These are phyloP conservation scores for Pangasius larnaudii DNA, from an alignment of 2,797 vertebrate species.

Conservation along the genomic window DNA sequence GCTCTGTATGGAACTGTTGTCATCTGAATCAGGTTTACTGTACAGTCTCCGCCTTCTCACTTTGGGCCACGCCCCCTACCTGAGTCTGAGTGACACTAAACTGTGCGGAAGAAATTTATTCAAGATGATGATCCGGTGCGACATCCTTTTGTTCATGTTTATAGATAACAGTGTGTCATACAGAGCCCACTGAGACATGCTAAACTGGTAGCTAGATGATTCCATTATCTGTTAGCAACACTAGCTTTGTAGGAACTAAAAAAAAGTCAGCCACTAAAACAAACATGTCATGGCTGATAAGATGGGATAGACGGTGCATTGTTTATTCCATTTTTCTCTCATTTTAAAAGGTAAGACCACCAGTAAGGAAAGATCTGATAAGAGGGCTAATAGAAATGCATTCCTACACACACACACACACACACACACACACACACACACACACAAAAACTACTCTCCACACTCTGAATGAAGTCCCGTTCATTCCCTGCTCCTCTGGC, in stretches of 20 bases:
- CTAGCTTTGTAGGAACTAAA: neutral
- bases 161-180: neutral
- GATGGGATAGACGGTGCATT: neutral
- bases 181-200: neutral
- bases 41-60: neutral
- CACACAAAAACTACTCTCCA: slow-evolving; percentile 17
- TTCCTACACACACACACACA: neutral
- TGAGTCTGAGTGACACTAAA: neutral
- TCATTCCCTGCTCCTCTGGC: slow-evolving; percentile 18
- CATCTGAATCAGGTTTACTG: neutral
- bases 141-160: neutral
- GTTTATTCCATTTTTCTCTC: neutral
- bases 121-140: neutral
- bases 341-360: neutral
- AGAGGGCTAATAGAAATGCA: neutral
- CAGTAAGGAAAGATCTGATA: neutral
- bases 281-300: too few species aligned
- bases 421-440: slow-evolving; percentile 27
- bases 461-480: slow-evolving; percentile 33
- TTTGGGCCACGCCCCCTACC: neutral
- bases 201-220: neutral
- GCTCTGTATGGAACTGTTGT: neutral
- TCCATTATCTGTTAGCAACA: neutral
- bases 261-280: neutral
- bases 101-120: too few species aligned